phyloP scores from a whole-genome alignment of 2,113 vertebrate species.

The Ginglymostoma cirratum region DNA sequence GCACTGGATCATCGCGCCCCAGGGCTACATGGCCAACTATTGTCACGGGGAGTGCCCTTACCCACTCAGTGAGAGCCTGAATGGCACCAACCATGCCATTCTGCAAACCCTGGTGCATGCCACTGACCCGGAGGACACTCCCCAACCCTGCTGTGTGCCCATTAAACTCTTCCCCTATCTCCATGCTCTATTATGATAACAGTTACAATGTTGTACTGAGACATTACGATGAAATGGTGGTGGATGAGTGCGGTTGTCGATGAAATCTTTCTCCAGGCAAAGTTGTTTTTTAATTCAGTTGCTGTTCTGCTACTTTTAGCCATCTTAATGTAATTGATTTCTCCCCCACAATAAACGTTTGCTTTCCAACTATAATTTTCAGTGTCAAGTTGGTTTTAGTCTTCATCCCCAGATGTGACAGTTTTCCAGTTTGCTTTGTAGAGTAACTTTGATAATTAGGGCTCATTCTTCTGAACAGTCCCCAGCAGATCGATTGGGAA shows the following conservation, averaged over 20 bases:
- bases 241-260: slow-evolving; percentile 87
- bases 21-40: slow-evolving; percentile 88
- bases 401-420: neutral
- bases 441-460: no score
- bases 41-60: slow-evolving; percentile 84
- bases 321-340: neutral
- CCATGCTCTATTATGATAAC: slow-evolving; percentile 92
- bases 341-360: neutral
- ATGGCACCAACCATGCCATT: slow-evolving; percentile 87
- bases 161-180: slow-evolving; percentile 82
- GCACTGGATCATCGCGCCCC: slow-evolving; percentile 90
- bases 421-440: neutral
- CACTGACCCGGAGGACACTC: slow-evolving; percentile 61
- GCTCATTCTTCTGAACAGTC: no score
- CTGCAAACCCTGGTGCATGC: slow-evolving; percentile 84
- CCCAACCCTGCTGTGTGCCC: slow-evolving; percentile 85
- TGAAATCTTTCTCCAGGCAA: slow-evolving; percentile 48
- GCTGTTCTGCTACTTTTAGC: neutral
- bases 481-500: neutral
- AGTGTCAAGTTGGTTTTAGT: neutral
- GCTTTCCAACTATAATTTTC: neutral
- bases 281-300: neutral
- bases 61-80: slow-evolving; percentile 70
- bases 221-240: slow-evolving; percentile 94
- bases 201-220: slow-evolving; percentile 86